A percentile compares a stretch with the other conserved stretches of the same genome.
Evolutionary conservation across 2,797 vertebrate species (phyloP).

Genomic region (Smutsia gigantea): DNA sequence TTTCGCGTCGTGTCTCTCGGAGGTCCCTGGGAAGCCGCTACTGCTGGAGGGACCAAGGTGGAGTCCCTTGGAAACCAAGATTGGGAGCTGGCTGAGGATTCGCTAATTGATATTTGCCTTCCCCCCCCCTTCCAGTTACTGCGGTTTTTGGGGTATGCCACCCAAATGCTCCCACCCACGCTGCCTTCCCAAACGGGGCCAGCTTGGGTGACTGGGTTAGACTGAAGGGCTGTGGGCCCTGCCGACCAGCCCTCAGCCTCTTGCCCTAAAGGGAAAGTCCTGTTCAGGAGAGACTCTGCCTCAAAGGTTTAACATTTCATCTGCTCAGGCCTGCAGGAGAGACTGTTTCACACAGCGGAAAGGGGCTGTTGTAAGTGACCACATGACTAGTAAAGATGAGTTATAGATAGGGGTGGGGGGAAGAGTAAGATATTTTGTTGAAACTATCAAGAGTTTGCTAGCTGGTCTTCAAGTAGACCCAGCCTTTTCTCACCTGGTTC

Average conservation of each 20-base stretch:
- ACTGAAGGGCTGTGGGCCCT: not conserved
- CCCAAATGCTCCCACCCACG: constrained; percentile 75
- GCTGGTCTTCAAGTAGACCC: not conserved
- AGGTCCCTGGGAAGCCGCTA: constrained; percentile 62
- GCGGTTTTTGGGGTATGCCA: constrained; percentile 74
- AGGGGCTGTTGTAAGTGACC: not conserved
- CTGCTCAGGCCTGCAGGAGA: not conserved
- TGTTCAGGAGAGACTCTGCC: not conserved
- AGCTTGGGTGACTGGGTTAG: constrained; percentile 21
- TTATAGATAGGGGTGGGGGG: not conserved
- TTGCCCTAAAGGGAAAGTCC: not conserved
- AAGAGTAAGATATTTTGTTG: not conserved
- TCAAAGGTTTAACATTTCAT: not conserved
- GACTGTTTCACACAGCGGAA: not conserved
- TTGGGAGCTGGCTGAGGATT: not conserved
- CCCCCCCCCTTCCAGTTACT: constrained; percentile 56
- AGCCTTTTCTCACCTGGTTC: not conserved
- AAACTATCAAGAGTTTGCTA: not conserved
- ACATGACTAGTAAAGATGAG: constrained; percentile 8
- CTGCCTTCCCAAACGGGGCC: constrained; percentile 53
- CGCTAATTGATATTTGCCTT: constrained; percentile 55
- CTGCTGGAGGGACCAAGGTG: constrained; percentile 66
- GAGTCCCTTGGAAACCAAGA: not conserved
- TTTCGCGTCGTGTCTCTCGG: not conserved
- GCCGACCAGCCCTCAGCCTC: not conserved